Evolutionary conservation across 2,797 vertebrate species (phyloP), one percentile per base, ranked within the genome.

Genomic region (Erethizon dorsatum): DNA sequence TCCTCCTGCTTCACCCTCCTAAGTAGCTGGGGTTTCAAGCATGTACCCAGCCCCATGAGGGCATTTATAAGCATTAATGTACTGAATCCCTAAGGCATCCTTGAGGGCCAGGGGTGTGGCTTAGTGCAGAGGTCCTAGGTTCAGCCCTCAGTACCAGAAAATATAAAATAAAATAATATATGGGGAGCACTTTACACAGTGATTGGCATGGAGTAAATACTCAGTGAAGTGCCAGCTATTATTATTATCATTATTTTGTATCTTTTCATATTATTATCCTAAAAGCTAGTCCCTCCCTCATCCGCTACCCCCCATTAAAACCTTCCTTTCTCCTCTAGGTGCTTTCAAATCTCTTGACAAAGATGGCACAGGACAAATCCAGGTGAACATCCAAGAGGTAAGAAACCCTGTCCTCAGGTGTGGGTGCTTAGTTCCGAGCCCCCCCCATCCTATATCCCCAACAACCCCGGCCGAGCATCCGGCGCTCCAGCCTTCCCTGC

Each of bases 291-390:
- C 78, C 71, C 2, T n/a, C 45, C 14, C 5, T 13, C 4, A 4
- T 9, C 12, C 41, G 28, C 31, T 33, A 6, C 3, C 41, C 18
- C 12, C 9, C n/a, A n/a, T 26, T 11, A 65, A 28, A 57, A 22
- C 31, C 59, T 75, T 47, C 28, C 9, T 37, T 65, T 87, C 69
- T 80, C 18, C 10, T 88, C 41, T 77, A 97, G 99, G 99, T 98
- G 99, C 99, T 59, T 99, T 99, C 97, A 99, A 99, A 97, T 99
- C 99, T 45, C 98, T 99, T 98, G 99, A 99, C 95, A 99, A 98
- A 91, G 98, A 99, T 83, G 98, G 98, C 67, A 98, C 59, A 3
- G 99, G 99, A 63, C 91, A 97, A 96, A 99, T 99, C 88, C 98
- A 98, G 18, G 98, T 99, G 91, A 99, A 99, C 98, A 97, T 99